Base-by-base conservation (phyloP, 64 coral and sea anemone genomes). In the Montipora capricornis region DNA sequence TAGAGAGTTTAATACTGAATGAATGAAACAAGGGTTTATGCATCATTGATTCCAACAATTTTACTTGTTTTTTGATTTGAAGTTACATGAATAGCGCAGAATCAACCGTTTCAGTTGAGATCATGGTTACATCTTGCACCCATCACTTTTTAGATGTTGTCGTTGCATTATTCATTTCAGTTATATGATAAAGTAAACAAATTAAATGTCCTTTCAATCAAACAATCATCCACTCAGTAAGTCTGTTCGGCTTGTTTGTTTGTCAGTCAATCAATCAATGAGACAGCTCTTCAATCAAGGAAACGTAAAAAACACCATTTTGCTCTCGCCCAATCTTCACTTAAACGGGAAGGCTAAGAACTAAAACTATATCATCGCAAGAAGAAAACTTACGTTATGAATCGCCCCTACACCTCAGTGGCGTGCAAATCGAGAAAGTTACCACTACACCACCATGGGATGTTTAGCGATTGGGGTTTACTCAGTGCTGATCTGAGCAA, bases 1-100 rank as follows among this genome's bases (percentile, higher is more conserved):
- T 86, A 47, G 82, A 86, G 66, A 86, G 44, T 71, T 50, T 86
- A 51, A 14, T 86, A 17, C 3, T 67, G 16, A 47, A 46, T 86
- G 67, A 71, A 86, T 64, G 60, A 64, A 16, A 15, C 60, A 64
- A 64, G 10, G 60, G 60, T 12, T 15, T 64, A 14, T 64, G 60
- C 14, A 14, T 64, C 60, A 64, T 64, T 64, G 60, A 14, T 0
- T 15, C 14, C 60, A 64, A 64, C 10, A 64, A 15, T 15, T 14
- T 15, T 64, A 64, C 14, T 64, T 64, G 10, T 64, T 16, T 64
- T 57, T 57, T 57, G 1, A 57, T 57, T 57, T 57, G 53, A 57
- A 57, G 53, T 57, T 57, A 57, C 60, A 64, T 14, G 14, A 64
- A 64, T 64, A 14, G 60, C 60, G 3, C 14, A 64, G 60, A 64